phyloP scores from a whole-genome alignment of 2,888 invertebrate genomes.

The Dasysyrphus albostriatus region DNA sequence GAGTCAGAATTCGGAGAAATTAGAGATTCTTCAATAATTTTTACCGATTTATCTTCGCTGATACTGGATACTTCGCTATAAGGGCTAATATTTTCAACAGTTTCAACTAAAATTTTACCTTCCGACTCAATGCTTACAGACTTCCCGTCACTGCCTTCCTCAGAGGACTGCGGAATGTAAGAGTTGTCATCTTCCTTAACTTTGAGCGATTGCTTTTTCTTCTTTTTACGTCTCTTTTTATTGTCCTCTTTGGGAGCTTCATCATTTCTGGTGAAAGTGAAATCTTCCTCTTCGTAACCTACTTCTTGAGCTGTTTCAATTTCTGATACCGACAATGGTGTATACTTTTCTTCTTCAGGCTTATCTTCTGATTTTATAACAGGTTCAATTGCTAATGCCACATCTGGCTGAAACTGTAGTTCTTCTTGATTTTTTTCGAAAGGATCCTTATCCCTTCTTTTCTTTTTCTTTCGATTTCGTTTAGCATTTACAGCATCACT shows the following conservation, averaged over 20 bases:
- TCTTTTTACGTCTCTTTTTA: constrained; percentile 84
- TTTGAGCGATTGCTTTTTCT: constrained; percentile 85
- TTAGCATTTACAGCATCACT: constrained; percentile 84
- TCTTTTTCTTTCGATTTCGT: constrained; percentile 88
- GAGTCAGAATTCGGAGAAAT: constrained; percentile 86
- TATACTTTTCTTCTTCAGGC: constrained; percentile 73
- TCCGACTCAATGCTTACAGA: constrained; percentile 79
- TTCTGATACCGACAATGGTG: constrained; percentile 53
- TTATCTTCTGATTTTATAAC: constrained; percentile 78
- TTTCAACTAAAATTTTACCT: constrained; percentile 79
- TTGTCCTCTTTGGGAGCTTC: constrained; percentile 79
- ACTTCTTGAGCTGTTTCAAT: constrained; percentile 85
- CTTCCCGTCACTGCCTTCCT: constrained; percentile 83
- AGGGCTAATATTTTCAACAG: constrained; percentile 82
- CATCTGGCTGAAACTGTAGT: constrained; percentile 18
- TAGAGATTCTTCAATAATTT: constrained; percentile 88
- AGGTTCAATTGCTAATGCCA: neutral
- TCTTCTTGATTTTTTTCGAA: constrained; percentile 63
- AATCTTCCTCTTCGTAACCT: constrained; percentile 90
- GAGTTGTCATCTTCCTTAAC: constrained; percentile 84
- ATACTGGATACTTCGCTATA: constrained; percentile 84
- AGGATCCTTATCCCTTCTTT: constrained; percentile 84
- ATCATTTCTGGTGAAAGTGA: constrained; percentile 85
- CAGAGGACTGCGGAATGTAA: constrained; percentile 84
- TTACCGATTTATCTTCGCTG: constrained; percentile 86